phyloP scores from a whole-genome alignment of 1,140 invertebrate species.

The Caenorhabditis elegans region DNA sequence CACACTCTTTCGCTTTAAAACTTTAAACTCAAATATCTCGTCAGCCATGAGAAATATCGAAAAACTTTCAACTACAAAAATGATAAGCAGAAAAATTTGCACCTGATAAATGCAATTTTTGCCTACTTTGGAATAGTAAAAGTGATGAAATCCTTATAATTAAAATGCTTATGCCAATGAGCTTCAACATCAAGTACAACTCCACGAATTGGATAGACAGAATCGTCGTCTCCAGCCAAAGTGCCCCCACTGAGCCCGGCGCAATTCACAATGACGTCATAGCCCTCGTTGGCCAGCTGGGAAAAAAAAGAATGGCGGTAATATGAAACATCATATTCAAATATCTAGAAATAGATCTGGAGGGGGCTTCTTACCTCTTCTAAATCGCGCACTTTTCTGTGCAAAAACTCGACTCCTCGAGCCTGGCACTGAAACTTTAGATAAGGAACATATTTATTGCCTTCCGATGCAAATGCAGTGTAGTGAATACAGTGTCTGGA shows the following conservation, averaged over 20 bases:
- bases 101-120: too few species aligned
- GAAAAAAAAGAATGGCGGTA: not conserved
- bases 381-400: not conserved
- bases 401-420: slow-evolving; percentile 29
- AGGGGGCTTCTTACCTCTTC: too few species aligned
- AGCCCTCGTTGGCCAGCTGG: slow-evolving; percentile 29
- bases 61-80: too few species aligned
- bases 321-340: not conserved
- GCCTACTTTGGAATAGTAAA: slow-evolving; percentile 43
- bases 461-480: slow-evolving; percentile 43
- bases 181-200: slow-evolving; percentile 40
- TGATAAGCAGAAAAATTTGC: too few species aligned
- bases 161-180: slow-evolving; percentile 44
- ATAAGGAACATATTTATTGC: slow-evolving; percentile 37
- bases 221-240: slow-evolving; percentile 39
- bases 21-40: too few species aligned
- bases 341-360: too few species aligned
- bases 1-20: too few species aligned
- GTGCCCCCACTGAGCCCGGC: slow-evolving; percentile 26
- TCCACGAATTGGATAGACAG: slow-evolving; percentile 41
- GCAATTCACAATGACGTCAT: slow-evolving; percentile 41
- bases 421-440: not conserved
- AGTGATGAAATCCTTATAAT: slow-evolving; percentile 39
- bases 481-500: slow-evolving; percentile 39
- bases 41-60: too few species aligned